Evolutionary conservation across 2,797 vertebrate genomes (phyloP), one percentile per base, ranked within the genome.

Genomic region (Vultur gryphus): DNA sequence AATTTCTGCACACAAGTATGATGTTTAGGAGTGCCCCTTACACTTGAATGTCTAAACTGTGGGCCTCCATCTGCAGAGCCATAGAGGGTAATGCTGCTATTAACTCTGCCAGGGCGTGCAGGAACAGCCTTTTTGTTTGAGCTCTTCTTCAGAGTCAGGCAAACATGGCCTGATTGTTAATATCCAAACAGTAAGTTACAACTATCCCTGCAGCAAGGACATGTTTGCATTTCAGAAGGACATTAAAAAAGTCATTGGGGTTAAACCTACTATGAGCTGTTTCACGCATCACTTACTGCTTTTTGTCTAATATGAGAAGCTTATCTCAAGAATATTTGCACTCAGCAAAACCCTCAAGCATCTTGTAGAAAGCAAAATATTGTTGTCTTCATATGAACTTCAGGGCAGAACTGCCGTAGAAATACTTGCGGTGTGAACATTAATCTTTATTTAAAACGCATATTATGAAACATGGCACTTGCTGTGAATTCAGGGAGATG

Each of bases 71-170:
- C 23, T 1, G 2, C 58, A 73, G 87, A 89, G 16, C 15, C n/a
- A 16, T 0, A 0, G 28, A 0, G 3, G 39, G 10, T 16, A 57
- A 48, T 25, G 48, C 41, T 52, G 17, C 52, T 66, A 28, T 24
- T 41, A 59, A 12, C 10, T 71, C 71, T 77, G 35, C 28, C n/a
- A 73, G n/a, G 16, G 13, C 1, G 0, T 73, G 43, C 21, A 76
- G 39, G n/a, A 75, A 12, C 14, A 87, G 25, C 4, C 9, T 21
- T 52, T 87, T 70, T 51, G 10, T 46, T 79, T 51, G 66, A 73
- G 11, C 21, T 58, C 41, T 20, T 80, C 28, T 31, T 26, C 24
- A 44, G 33, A 69, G 41, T 11, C 78, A 79, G 75, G 25, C 31
- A 84, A 90, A 84, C 28, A 69, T 1, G 2, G 9, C 4, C 18